phyloP scores from a whole-genome alignment of 2,888 invertebrate genomes.

The Meandrusa payeni region DNA sequence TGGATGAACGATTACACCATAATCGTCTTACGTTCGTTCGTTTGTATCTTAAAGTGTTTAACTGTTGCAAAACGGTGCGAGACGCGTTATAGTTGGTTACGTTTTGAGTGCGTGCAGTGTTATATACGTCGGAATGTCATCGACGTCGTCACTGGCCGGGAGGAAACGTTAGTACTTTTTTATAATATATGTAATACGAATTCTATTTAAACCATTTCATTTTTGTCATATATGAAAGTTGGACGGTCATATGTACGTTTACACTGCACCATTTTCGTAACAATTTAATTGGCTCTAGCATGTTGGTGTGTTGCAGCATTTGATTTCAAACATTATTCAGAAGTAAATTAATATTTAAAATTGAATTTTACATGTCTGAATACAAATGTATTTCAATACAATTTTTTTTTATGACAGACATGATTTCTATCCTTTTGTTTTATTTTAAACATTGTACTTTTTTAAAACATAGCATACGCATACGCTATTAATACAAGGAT shows the following conservation, averaged over 20 bases:
- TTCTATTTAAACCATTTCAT: constrained; percentile 1
- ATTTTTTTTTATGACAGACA: too few species aligned
- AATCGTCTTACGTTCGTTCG: constrained; percentile 53
- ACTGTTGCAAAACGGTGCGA: constrained; percentile 54
- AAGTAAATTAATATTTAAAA: too few species aligned
- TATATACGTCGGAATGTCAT: constrained; percentile 71
- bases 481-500: too few species aligned
- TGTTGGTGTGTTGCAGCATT: too few species aligned
- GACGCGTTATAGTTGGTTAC: constrained; percentile 50
- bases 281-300: too few species aligned
- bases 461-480: too few species aligned
- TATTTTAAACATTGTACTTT: too few species aligned
- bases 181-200: constrained; percentile 34
- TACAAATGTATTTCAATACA: too few species aligned
- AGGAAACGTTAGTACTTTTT: constrained; percentile 69
- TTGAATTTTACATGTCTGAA: too few species aligned
- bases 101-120: constrained; percentile 42
- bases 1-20: constrained; percentile 67
- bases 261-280: not conserved
- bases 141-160: constrained; percentile 58
- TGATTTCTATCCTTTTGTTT: too few species aligned
- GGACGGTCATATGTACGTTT: constrained; percentile 5
- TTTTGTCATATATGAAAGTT: constrained; percentile 2
- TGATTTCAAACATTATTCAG: too few species aligned
- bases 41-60: constrained; percentile 57